Base-by-base conservation (phyloP, 2,888 invertebrate species). In the Taphrorychus bicolor region DNA sequence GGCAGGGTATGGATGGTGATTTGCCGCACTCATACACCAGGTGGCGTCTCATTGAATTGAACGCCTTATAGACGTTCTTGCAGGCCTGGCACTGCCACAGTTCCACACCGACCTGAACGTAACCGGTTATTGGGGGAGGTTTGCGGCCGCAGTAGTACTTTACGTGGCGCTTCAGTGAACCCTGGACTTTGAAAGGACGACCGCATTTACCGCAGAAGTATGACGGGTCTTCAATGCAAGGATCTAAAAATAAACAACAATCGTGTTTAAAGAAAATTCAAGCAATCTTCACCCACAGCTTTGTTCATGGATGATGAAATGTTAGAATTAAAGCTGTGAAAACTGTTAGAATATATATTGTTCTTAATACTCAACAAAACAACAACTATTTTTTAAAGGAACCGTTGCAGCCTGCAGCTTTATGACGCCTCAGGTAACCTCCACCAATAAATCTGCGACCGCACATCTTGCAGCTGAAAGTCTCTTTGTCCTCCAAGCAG, bases 1-100 rank as follows among this genome's bases (percentile, higher is more conserved):
- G 77, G 70, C 79, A 79, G 14, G 70, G 62, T 5, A 78, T 73
- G 7, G 72, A 74, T 11, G 77, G 74, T 19, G 71, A 66, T 63
- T 79, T 78, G 3, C 76, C 75, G 42, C 79, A 79, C 59, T 77
- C 77, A 53, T 77, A 76, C 11, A 76, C 73, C 32, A 77, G 62
- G 66, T 79, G 79, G 17, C 79, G 59, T 59, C 74, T 76, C 69
- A 77, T 59, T 0, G 77, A 76, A 52, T 72, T 73, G 54, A 71
- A 77, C 5, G 74, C 70, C 59, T 76, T 77, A 66, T 77, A 77
- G 11, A 66, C 70, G 45, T 73, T 71, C 14, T 73, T 57, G 21
- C 74, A 74, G 0, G 59, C 68, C 17, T 70, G n/a, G 48, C 76
- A 76, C 54, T 71, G 69, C 54, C 61, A 75, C 17, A 72, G 52